These are phyloP conservation scores for Conistra vaccinii DNA, from an alignment of 2,888 invertebrate genomes.

Conservation along the genomic window DNA sequence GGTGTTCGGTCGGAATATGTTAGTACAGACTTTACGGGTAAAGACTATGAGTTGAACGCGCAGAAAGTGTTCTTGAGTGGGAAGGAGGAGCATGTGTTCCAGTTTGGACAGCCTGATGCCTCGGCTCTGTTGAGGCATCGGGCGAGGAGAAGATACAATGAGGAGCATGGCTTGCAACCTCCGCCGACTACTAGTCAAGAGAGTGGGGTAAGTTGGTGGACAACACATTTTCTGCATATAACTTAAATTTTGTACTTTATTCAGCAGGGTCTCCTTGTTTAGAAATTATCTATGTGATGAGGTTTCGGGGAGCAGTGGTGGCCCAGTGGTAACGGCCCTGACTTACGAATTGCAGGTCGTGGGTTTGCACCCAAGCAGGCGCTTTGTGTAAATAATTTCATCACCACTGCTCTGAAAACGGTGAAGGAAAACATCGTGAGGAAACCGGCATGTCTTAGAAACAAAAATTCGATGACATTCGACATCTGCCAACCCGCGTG, in stretches of 20 bases:
- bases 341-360: too few species aligned
- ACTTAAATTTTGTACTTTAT: background rate
- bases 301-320: too few species aligned
- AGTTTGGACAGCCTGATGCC: constrained; percentile 92
- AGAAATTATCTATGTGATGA: too few species aligned
- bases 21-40: constrained; percentile 73
- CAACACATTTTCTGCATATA: too few species aligned
- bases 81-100: constrained; percentile 85
- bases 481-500: too few species aligned
- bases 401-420: too few species aligned
- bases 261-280: background rate
- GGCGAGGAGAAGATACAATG: constrained; percentile 85
- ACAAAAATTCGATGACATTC: too few species aligned
- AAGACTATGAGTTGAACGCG: constrained; percentile 65
- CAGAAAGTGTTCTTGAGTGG: constrained; percentile 84
- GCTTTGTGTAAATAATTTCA: too few species aligned
- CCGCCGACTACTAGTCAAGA: constrained; percentile 87
- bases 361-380: too few species aligned
- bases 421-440: too few species aligned
- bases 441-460: too few species aligned
- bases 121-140: constrained; percentile 89
- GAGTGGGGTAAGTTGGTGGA: constrained; percentile 86
- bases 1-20: constrained; percentile 79
- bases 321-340: too few species aligned
- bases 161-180: constrained; percentile 85